Conservation (phyloP, 1,140 invertebrate genomes). For the Ooceraea biroi region DNA sequence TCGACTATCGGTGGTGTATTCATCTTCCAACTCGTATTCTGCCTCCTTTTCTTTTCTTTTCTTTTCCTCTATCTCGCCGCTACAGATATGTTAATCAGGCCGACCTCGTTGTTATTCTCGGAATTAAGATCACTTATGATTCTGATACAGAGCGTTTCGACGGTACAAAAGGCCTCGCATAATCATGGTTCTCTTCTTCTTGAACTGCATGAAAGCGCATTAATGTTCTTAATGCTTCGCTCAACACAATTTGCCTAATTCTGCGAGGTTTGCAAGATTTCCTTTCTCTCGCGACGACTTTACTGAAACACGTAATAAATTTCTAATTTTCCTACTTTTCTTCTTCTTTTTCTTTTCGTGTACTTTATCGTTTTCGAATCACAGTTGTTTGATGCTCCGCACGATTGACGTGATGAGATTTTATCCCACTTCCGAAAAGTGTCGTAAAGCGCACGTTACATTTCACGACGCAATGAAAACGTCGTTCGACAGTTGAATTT, state of each 20-base stretch:
- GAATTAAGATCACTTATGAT: conserved; percentile 27
- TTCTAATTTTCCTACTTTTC: conserved; percentile 6
- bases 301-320: neutral
- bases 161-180: neutral
- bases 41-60: neutral
- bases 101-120: conserved; percentile 40
- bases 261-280: neutral
- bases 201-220: neutral
- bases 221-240: neutral
- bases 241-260: conserved; percentile 14
- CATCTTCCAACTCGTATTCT: conserved; percentile 23
- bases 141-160: conserved; percentile 17
- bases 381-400: neutral
- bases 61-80: conserved; percentile 16
- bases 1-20: conserved; percentile 49
- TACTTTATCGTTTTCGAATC: too few relatives aligned
- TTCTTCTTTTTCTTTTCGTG: too few relatives aligned
- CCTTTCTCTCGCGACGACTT: neutral
- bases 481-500: neutral
- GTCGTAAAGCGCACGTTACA: neutral
- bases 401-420: neutral
- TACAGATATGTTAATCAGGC: conserved; percentile 57
- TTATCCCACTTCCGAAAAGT: neutral
- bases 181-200: neutral
- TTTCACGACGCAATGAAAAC: neutral